phyloP scores from a whole-genome alignment of 92 coral and sea anemone genomes.

The Nematostella vectensis region DNA sequence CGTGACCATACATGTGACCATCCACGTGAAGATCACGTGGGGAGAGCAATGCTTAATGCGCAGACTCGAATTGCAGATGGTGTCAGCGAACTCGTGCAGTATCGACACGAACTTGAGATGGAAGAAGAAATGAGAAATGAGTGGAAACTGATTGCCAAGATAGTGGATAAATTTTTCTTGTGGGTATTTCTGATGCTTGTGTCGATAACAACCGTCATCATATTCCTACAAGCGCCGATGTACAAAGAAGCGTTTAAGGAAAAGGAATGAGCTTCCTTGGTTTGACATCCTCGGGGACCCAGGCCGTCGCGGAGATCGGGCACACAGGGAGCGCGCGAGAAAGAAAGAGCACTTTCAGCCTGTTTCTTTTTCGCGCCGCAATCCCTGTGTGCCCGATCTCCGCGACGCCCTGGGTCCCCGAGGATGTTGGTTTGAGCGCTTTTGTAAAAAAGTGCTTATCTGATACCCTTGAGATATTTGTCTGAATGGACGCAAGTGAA shows the following conservation, averaged over 20 bases:
- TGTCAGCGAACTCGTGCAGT: constrained; percentile 52
- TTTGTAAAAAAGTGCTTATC: too few relatives aligned
- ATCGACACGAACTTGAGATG: constrained; percentile 50
- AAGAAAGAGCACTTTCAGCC: too few relatives aligned
- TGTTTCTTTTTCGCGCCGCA: too few relatives aligned
- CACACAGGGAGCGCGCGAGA: too few relatives aligned
- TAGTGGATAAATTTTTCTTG: constrained; percentile 72
- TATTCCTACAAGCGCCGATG: constrained; percentile 68
- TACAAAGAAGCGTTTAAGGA: constrained; percentile 7
- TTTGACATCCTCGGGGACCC: not conserved
- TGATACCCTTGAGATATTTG: too few relatives aligned
- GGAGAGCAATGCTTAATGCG: constrained; percentile 14
- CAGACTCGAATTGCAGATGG: constrained; percentile 29
- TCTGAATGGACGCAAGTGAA: too few relatives aligned
- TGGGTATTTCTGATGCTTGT: constrained; percentile 58
- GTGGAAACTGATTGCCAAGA: constrained; percentile 65
- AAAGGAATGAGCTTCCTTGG: not conserved
- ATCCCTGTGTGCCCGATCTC: too few relatives aligned
- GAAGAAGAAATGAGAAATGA: constrained; percentile 60
- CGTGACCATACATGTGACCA: not conserved
- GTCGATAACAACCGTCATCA: constrained; percentile 37
- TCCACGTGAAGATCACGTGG: constrained; percentile 2
- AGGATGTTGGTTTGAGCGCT: too few relatives aligned
- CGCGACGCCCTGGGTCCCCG: too few relatives aligned
- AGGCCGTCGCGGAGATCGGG: too few relatives aligned